Percentiles rank a stretch among this genome's conserved stretches.
Evolutionary conservation across 2,113 vertebrate species (phyloP).

Genomic region (Blennius ocellaris): DNA sequence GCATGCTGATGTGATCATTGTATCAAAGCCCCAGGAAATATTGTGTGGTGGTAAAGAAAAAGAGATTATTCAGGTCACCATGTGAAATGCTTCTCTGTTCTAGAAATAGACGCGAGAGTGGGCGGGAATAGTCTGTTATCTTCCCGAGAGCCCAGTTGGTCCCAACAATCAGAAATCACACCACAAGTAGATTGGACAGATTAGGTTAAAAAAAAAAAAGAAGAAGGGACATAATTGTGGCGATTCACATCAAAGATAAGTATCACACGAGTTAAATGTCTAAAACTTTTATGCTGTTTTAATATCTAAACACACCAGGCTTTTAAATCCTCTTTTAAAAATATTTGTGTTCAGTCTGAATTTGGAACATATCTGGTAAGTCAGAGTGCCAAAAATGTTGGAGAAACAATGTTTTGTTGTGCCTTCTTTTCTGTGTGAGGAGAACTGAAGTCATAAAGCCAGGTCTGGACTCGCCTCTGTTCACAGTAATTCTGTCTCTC

Average conservation of each 20-base stretch:
- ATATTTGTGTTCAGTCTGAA: neutral
- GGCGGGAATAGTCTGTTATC: constrained; percentile 38
- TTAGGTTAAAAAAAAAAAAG: neutral
- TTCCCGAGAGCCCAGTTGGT: constrained; percentile 17
- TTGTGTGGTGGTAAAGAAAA: constrained; percentile 26
- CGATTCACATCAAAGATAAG: neutral
- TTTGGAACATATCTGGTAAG: constrained; percentile 1
- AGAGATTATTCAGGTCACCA: constrained; percentile 50
- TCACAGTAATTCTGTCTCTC: neutral
- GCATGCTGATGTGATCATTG: constrained; percentile 46
- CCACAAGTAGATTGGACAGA: neutral
- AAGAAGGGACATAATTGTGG: neutral
- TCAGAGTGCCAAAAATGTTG: constrained; percentile 11
- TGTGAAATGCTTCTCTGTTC: constrained; percentile 43
- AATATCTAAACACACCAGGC: neutral
- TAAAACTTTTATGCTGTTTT: neutral
- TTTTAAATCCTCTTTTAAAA: neutral
- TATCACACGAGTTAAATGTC: neutral
- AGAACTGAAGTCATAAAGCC: neutral
- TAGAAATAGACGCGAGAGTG: constrained; percentile 40
- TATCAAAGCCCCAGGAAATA: constrained; percentile 53
- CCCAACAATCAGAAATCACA: constrained; percentile 25
- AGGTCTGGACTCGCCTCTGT: neutral
- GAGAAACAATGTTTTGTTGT: neutral
- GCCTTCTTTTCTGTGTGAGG: neutral